Evolutionary conservation across 2,797 vertebrate species (phyloP), one percentile per base, ranked within the genome.

Genomic region (Chiroxiphia lanceolata): DNA sequence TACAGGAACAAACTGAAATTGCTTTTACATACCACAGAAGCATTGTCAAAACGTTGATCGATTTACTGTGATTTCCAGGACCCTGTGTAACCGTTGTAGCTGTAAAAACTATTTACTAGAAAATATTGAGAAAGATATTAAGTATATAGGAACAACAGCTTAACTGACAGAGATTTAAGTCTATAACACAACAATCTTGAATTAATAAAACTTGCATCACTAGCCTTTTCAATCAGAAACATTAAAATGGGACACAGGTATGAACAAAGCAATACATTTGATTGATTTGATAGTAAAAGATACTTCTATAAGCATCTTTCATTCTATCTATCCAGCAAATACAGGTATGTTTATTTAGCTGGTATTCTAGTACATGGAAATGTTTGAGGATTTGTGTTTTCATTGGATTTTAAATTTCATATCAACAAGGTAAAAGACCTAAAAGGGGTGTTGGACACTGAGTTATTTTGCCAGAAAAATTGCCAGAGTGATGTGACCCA

Each of bases 1-100:
- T 74, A 6, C 13, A 44, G 19, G 17, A 47, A 47, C 14, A 26
- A 45, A 18, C 7, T 1, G 15, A 63, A 86, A 40, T 57, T 45
- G 33, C 3, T 56, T 22, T 36, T 81, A 1, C 0, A 0, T 23
- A 31, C 9, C 7, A 20, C 27, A 38, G 29, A 50, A 45, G 36
- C 1, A 1, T 60, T 69, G 69, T 36, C 16, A 29, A 45, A 53
- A 53, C 4, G 0, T 26, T 20, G 11, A 11, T 22, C 48, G 29
- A 8, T 67, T 5, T 23, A 34, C 15, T 64, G 12, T 19, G 17
- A 14, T 71, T 81, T 83, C 81, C 48, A 71, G 19, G 25, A 11
- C 5, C 9, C 15, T 10, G 1, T 48, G 22, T 60, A 87, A 33
- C 23, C 1, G 2, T 45, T 4, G 1, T 22, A 64, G 9, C 7